phyloP scores from a whole-genome alignment of 2,113 vertebrate species.

The Colossoma macropomum region DNA sequence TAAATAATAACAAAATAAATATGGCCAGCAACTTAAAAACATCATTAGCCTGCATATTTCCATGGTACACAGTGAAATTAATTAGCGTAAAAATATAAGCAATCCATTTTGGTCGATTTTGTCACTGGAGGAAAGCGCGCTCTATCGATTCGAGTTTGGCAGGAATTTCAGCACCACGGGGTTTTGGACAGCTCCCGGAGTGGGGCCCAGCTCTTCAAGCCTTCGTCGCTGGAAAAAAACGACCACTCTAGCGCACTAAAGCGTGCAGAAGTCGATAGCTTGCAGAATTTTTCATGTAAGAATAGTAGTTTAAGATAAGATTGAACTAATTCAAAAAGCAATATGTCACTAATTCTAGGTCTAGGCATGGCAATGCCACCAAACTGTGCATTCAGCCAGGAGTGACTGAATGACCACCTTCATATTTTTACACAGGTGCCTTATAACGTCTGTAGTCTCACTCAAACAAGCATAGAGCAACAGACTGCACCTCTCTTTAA shows the following conservation, averaged over 20 bases:
- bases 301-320: neutral
- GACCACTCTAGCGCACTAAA: neutral
- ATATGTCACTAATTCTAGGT: conserved; percentile 1
- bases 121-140: neutral
- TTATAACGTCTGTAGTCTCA: neutral
- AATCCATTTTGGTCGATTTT: neutral
- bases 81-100: neutral
- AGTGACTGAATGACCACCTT: neutral
- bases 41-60: neutral
- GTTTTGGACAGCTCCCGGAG: conserved; percentile 68
- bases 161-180: conserved; percentile 73
- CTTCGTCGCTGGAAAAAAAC: neutral
- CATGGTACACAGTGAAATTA: neutral
- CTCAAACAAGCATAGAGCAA: conserved; percentile 15
- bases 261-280: neutral
- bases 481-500: conserved; percentile 25
- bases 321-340: conserved; percentile 10
- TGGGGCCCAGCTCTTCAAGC: conserved; percentile 10
- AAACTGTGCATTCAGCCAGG: neutral
- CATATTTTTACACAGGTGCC: neutral
- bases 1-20: neutral
- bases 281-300: neutral
- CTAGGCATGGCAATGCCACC: neutral
- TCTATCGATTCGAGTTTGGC: neutral
- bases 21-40: neutral